These are phyloP conservation scores for Sebastes baramenuke DNA, from an alignment of 2,797 vertebrate genomes.

Conservation along the genomic window DNA sequence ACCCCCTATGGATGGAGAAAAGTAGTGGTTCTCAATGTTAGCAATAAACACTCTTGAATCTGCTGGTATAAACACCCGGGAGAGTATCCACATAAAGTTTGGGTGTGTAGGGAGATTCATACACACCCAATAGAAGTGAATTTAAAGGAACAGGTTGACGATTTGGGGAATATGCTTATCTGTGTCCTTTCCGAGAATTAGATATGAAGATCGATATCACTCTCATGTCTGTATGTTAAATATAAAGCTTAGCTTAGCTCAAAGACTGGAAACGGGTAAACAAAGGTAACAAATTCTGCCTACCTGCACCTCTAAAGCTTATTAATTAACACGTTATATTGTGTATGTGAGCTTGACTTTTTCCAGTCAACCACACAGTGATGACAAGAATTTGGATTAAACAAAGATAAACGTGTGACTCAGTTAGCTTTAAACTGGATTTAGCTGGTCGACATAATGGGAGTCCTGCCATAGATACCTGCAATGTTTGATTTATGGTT, in stretches of 20 bases:
- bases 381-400: background rate
- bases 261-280: background rate
- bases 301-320: background rate
- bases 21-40: background rate
- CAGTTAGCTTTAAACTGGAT: background rate
- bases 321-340: background rate
- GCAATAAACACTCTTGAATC: constrained; percentile 23
- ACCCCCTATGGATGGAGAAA: background rate
- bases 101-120: background rate
- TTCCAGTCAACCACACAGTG: background rate
- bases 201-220: background rate
- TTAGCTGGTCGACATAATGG: background rate
- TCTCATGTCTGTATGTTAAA: background rate
- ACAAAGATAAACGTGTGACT: background rate
- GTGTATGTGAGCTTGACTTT: background rate
- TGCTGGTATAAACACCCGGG: background rate
- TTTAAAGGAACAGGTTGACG: background rate
- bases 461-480: background rate
- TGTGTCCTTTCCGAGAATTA: background rate
- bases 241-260: background rate
- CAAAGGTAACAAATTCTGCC: background rate
- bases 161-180: background rate
- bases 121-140: background rate
- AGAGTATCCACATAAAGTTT: background rate
- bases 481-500: background rate